Evolutionary conservation across 2,113 vertebrate species (phyloP), one percentile per base, ranked within the genome.

Genomic region (Patagioenas fasciata): DNA sequence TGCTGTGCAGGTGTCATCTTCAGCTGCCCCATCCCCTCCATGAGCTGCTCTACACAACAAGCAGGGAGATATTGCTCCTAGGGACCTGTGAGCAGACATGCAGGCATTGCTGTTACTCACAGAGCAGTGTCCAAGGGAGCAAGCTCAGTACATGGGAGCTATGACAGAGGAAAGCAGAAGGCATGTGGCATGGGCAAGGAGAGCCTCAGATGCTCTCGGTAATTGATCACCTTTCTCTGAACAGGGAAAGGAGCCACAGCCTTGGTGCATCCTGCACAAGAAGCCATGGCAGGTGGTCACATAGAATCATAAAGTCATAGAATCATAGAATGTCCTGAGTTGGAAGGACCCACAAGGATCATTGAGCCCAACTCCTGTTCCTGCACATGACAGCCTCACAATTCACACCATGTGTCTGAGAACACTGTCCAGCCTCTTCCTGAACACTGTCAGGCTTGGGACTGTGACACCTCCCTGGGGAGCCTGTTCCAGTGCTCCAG

Each of bases 41-140:
- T 1, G 3, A 31, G 23, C 21, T 80, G 54, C n/a, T 71, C 42
- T 2, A 0, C 73, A 48, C 34, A 47, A 2, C 3, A 0, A 0
- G 1, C 31, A 51, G 53, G 44, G 29, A 81, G 51, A 9, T 2
- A 24, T 6, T 5, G 10, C 5, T 44, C 32, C 73, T 7, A 26
- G 16, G 23, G 40, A 79, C 24, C 31, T 10, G 28, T 51, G 65
- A 0, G 3, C 28, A 8, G 1, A 28, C 32, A 47, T 26, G 21
- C 48, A 34, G 26, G 32, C 4, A 6, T 0, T 34, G 8, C 29
- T 50, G 32, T 54, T 38, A 7, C 6, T 31, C 17, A 17, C 28
- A 28, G 8, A 72, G 28, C 36, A 25, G 5, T 15, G 36, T 16
- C 64, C 58, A 47, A 13, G n/a, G 38, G 5, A 82, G n/a, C 10